A percentile compares a stretch with the other conserved stretches of the same genome.
Evolutionary conservation across 2,797 vertebrate species (phyloP).

Genomic region (Merluccius polli): DNA sequence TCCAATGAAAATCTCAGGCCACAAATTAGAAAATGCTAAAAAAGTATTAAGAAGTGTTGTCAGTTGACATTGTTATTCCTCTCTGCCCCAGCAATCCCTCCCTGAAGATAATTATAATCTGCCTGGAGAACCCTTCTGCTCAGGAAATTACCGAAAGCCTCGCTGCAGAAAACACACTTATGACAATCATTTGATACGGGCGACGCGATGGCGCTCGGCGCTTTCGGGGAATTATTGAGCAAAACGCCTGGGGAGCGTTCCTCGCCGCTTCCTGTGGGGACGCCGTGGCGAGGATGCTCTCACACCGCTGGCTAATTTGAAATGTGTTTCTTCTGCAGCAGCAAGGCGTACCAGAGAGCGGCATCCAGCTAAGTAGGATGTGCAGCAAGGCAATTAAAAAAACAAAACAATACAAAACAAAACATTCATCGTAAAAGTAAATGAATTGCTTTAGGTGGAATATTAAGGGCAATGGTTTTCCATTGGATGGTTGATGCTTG

Average conservation of each 20-base stretch:
- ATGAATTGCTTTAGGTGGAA: neutral
- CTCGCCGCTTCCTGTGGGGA: neutral
- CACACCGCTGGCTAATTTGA: conserved; percentile 15
- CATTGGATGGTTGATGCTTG: neutral
- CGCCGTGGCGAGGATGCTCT: conserved; percentile 10
- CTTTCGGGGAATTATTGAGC: conserved; percentile 33
- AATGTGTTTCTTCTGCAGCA: neutral
- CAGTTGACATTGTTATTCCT: conserved; percentile 16
- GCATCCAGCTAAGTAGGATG: neutral
- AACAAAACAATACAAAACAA: neutral
- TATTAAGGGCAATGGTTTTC: neutral
- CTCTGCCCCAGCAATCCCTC: conserved; percentile 13
- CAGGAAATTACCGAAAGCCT: conserved; percentile 40
- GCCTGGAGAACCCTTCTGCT: conserved; percentile 28
- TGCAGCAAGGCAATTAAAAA: neutral
- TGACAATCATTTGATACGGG: conserved; percentile 40
- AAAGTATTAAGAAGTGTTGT: conserved; percentile 14
- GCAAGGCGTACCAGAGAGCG: too few species aligned
- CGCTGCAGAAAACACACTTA: conserved; percentile 35
- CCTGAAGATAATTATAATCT: conserved; percentile 42
- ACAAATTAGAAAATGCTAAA: conserved; percentile 24
- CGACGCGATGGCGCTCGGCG: conserved; percentile 25
- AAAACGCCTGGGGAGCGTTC: conserved; percentile 10
- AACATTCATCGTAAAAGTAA: neutral
- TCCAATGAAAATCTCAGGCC: conserved; percentile 64